Conservation (phyloP, 2,113 vertebrate genomes). For the Ranitomeya imitator region DNA sequence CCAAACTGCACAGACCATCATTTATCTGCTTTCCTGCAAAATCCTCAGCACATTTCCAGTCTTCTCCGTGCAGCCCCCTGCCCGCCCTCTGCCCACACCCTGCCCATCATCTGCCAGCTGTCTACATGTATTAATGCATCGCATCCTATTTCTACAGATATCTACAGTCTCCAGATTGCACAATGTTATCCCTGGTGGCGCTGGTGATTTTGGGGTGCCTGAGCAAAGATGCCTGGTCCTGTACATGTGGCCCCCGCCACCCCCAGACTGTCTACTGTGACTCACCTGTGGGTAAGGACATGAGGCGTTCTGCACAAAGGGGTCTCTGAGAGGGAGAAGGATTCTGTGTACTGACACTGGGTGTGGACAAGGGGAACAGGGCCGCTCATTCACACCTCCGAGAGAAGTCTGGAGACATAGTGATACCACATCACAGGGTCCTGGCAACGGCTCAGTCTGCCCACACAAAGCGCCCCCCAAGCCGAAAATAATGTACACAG, state of each 20-base stretch:
- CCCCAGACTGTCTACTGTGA: slow-evolving; percentile 68
- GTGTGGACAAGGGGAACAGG: background rate
- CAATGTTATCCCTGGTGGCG: slow-evolving; percentile 3
- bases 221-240: slow-evolving; percentile 55
- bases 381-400: background rate
- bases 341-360: background rate
- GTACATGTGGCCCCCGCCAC: slow-evolving; percentile 65
- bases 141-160: background rate
- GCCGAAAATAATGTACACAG: no score
- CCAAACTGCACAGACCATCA: background rate
- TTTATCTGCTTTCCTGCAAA: background rate
- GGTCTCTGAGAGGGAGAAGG: background rate
- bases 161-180: background rate
- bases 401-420: background rate
- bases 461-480: background rate
- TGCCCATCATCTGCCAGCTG: background rate
- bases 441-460: background rate
- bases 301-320: background rate
- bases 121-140: background rate
- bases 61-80: background rate
- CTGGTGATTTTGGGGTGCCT: slow-evolving; percentile 23
- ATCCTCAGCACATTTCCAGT: background rate
- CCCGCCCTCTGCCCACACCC: background rate
- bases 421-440: background rate
- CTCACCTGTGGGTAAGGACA: slow-evolving; percentile 66